Percentiles rank a stretch among this genome's conserved stretches.
Evolutionary conservation across 1,140 invertebrate genomes (phyloP).

Genomic region (Maconellicoccus hirsutus): DNA sequence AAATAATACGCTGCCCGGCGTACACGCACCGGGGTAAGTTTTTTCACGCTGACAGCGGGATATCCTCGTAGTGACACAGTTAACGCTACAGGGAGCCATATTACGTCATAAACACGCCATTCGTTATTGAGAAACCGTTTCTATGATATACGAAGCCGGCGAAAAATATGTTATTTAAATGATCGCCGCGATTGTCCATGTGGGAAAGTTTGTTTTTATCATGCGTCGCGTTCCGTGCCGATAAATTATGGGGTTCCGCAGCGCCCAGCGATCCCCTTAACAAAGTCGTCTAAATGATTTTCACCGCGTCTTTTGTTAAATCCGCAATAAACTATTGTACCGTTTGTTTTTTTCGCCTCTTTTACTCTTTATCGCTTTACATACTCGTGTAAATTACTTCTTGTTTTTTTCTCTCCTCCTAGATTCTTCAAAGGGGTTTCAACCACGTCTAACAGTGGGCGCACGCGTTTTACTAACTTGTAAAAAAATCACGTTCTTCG

Average conservation of each 20-base stretch:
- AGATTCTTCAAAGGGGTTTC: no score
- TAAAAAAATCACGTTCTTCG: no score
- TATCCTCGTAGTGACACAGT: background rate
- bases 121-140: constrained; percentile 4
- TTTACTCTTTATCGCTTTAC: no score
- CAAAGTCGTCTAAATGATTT: background rate
- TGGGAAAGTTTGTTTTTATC: constrained; percentile 4
- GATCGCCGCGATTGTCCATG: background rate
- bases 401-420: background rate
- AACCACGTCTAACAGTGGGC: no score
- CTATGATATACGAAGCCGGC: background rate
- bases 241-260: background rate
- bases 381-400: background rate
- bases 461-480: no score
- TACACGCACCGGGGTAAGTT: no score
- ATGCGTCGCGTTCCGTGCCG: background rate
- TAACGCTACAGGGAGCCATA: background rate
- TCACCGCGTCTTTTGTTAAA: background rate
- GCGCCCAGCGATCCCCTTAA: background rate
- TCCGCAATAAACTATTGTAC: background rate
- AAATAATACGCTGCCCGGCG: background rate
- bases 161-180: background rate
- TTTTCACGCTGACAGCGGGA: no score
- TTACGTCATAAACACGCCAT: constrained; percentile 3
- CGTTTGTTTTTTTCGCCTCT: background rate